These are phyloP conservation scores for Neotoma lepida DNA, from an alignment of 2,113 vertebrate species.

Conservation along the genomic window DNA sequence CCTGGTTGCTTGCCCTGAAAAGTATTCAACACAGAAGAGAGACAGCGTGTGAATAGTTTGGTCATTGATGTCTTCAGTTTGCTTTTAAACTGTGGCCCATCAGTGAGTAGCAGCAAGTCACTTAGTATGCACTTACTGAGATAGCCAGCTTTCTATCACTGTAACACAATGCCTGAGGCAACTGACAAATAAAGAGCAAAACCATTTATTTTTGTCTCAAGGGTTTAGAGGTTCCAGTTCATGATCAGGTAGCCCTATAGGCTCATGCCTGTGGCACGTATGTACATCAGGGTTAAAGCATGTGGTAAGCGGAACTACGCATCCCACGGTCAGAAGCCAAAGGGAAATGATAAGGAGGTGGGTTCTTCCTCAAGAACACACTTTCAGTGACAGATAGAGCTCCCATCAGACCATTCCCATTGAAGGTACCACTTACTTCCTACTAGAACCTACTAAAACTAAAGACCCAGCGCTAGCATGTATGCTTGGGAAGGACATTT, in stretches of 20 bases:
- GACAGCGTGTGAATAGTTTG: background rate
- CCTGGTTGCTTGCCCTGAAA: background rate
- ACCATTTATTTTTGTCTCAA: background rate
- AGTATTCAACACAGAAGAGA: background rate
- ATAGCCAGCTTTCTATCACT: background rate
- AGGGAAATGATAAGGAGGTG: background rate
- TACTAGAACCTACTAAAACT: accelerated
- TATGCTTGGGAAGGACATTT: background rate
- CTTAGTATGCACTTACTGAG: background rate
- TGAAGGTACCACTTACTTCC: background rate
- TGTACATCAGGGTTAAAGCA: background rate
- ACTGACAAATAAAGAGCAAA: background rate
- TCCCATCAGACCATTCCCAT: too few relatives aligned
- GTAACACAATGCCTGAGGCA: background rate
- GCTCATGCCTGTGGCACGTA: background rate
- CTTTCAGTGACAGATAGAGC: background rate
- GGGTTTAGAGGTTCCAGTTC: background rate
- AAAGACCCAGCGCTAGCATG: background rate
- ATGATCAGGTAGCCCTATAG: background rate
- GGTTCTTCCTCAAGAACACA: background rate
- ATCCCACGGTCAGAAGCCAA: background rate
- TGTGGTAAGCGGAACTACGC: background rate
- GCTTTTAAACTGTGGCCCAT: background rate
- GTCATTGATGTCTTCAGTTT: background rate
- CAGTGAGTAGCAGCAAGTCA: background rate